Base-by-base conservation (phyloP, 92 coral and sea anemone genomes). In the Zoanthus sansibaricus region DNA sequence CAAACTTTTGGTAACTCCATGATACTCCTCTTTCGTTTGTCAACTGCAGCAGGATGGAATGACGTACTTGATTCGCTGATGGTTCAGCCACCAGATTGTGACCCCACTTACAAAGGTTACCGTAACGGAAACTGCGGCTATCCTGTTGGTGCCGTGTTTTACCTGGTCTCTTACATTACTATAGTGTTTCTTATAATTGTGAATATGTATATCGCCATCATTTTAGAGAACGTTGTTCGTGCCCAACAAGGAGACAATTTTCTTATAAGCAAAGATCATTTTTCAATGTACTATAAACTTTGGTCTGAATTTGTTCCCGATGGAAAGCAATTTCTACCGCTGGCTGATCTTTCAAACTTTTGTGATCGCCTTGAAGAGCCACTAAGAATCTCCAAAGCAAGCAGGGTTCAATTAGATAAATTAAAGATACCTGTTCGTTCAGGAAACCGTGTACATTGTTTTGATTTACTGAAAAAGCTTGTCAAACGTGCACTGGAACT, bases 11-110 rank as follows among this genome's bases (percentile, higher is more conserved):
- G 96, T 1, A 95, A 89, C 42, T 92, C 98, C 12, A 95, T 97
- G 94, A 90, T 95, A 98, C 67, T 97, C 37, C 37, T 97, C 79
- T 95, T 97, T 87, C 99, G 97, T 31, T 90, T 97, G 77, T 82
- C 98, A 18, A 95, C 99, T 25, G 98, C 94, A 1, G 98, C 99
- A 0, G 99, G 99, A 1, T 97, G 99, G 98, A 95, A 97, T 74
- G 99, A 97, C 42, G 86, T 97, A 18, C 87, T 97, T 13, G 98
- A 97, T 73, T 88, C 98, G 6, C 91, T 97, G 11, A 97, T 93
- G 99, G 90, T 97, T 52, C 93, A 92, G 68, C 93, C 96, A 18
- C 99, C 99, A 0, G 93, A 89, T 75, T 97, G 99, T 64, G 98
- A 97, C 45, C 95, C 94, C 51, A 61, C 84, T 45, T 95, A 83